Percentiles rank a stretch among this genome's conserved stretches.
Evolutionary conservation across 2,888 invertebrate genomes (phyloP).

Genomic region (Crocallis elinguaria): DNA sequence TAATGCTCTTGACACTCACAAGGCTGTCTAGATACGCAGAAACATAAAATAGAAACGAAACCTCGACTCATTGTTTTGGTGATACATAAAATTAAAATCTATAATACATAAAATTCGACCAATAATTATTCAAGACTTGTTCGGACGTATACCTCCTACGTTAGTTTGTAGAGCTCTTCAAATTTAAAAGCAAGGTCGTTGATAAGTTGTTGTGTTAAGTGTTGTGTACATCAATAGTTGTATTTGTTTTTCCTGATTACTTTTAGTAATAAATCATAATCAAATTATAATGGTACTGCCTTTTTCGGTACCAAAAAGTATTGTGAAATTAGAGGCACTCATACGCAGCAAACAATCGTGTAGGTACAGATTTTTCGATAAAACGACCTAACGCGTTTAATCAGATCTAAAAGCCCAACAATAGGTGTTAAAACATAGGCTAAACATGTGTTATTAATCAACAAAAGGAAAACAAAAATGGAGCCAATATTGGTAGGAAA

Average conservation of each 20-base stretch:
- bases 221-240: not conserved
- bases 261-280: no score
- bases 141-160: not conserved
- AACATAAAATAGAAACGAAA: not conserved
- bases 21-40: not conserved
- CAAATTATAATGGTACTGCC: no score
- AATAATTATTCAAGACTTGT: not conserved
- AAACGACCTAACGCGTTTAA: no score
- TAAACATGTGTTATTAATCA: not conserved
- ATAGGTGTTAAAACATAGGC: not conserved
- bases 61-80: not conserved
- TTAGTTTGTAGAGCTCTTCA: constrained; percentile 15
- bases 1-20: not conserved
- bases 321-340: no score
- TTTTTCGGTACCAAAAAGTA: no score
- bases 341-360: no score
- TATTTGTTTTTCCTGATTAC: not conserved
- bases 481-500: not conserved
- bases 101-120: not conserved
- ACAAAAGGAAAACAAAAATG: not conserved
- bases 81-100: not conserved
- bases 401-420: no score
- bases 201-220: constrained; percentile 1
- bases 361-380: no score
- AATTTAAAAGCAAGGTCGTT: constrained; percentile 22